Percentiles rank a stretch among this genome's conserved stretches.
phyloP scores from a whole-genome alignment of 2,797 vertebrate genomes.

The Hippopotamyrus pictus region DNA sequence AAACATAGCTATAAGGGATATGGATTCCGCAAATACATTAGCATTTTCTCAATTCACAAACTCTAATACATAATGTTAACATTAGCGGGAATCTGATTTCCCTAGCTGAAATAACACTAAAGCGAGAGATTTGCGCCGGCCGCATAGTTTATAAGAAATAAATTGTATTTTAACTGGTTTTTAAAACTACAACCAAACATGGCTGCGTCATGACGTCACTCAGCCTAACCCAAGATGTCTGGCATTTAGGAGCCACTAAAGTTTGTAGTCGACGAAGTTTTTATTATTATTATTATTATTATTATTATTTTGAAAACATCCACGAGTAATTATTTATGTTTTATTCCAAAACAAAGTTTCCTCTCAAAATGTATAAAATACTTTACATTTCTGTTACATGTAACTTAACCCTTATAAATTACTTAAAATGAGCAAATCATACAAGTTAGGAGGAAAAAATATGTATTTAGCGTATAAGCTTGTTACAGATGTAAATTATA shows the following conservation, averaged over 20 bases:
- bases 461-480: not conserved
- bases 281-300: not conserved
- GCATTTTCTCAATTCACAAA: not conserved
- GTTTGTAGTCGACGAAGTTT: not conserved
- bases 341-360: not conserved
- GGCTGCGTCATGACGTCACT: constrained; percentile 23
- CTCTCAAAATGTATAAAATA: not conserved
- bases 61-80: not conserved
- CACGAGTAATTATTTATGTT: not conserved
- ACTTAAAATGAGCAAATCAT: not conserved
- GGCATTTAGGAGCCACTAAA: not conserved
- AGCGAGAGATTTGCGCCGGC: not conserved
- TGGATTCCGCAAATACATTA: not conserved
- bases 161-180: not conserved
- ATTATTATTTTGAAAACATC: not conserved
- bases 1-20: not conserved
- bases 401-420: not conserved
- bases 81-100: not conserved
- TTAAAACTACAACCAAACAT: constrained; percentile 1
- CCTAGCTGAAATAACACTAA: not conserved
- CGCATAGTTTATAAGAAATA: not conserved
- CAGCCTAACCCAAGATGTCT: constrained; percentile 21
- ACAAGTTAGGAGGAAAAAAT: not conserved
- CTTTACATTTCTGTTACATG: not conserved
- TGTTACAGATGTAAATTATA: not conserved